Evolutionary conservation across 2,888 invertebrate species (phyloP).

Genomic region (Dryobotodes eremita): DNA sequence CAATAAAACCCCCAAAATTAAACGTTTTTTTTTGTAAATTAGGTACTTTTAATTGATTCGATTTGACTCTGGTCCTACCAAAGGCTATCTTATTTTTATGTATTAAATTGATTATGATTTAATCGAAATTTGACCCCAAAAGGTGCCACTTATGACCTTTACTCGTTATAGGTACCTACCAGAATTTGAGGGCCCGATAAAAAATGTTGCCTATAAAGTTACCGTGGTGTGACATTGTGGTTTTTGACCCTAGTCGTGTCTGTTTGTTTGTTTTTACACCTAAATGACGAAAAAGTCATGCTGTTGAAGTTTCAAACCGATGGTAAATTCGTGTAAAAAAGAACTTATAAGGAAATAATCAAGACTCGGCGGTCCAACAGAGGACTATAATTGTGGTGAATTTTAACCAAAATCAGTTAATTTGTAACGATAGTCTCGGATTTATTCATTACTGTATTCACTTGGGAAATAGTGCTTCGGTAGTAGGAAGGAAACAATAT

Average conservation of each 20-base stretch:
- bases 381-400: background rate
- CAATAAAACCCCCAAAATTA: background rate
- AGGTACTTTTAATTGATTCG: background rate
- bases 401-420: background rate
- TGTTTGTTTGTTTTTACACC: constrained; percentile 52
- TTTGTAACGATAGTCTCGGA: background rate
- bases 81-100: background rate
- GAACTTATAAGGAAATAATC: constrained; percentile 21
- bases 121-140: constrained; percentile 36
- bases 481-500: constrained; percentile 30
- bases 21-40: background rate
- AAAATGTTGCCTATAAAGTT: constrained; percentile 52
- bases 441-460: background rate
- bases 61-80: background rate
- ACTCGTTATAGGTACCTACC: background rate
- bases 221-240: constrained; percentile 61
- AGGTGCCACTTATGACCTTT: constrained; percentile 68
- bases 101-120: background rate
- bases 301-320: constrained; percentile 13
- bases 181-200: constrained; percentile 37
- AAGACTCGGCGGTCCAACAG: constrained; percentile 4
- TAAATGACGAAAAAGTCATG: constrained; percentile 48
- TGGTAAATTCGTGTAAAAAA: constrained; percentile 23
- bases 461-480: background rate
- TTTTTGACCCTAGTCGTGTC: constrained; percentile 55